Evolutionary conservation across 2,888 invertebrate genomes (phyloP).

Genomic region (Lypha dubia): DNA sequence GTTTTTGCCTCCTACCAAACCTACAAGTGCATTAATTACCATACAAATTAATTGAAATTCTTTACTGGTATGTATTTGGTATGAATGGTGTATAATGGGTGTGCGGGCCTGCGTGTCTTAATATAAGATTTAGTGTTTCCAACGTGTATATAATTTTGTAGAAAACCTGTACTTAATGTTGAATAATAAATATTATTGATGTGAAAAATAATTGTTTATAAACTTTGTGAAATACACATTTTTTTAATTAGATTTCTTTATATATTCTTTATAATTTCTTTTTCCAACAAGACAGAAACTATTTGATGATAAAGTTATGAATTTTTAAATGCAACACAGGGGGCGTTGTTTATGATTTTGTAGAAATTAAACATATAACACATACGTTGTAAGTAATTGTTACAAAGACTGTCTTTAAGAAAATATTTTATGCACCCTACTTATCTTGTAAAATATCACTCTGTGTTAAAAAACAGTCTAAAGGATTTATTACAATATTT

Average conservation of each 20-base stretch:
- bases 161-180: conserved; percentile 49
- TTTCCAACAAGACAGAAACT: conserved; percentile 6
- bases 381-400: no score
- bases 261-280: background rate
- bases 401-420: no score
- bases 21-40: conserved; percentile 64
- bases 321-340: background rate
- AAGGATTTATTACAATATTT: no score
- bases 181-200: conserved; percentile 54
- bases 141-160: conserved; percentile 36
- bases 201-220: conserved; percentile 47
- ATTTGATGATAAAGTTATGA: conserved; percentile 13
- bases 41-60: conserved; percentile 63
- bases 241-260: conserved; percentile 19
- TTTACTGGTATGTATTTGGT: conserved; percentile 15
- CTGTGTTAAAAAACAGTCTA: no score
- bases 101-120: conserved; percentile 24
- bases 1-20: conserved; percentile 17
- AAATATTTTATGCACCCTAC: no score
- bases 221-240: conserved; percentile 12
- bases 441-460: no score
- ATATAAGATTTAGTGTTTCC: background rate
- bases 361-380: no score
- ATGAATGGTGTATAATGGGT: background rate
- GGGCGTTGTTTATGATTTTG: background rate